Base-by-base conservation (phyloP, 2,113 vertebrate genomes). In the Vanacampus margaritifer region DNA sequence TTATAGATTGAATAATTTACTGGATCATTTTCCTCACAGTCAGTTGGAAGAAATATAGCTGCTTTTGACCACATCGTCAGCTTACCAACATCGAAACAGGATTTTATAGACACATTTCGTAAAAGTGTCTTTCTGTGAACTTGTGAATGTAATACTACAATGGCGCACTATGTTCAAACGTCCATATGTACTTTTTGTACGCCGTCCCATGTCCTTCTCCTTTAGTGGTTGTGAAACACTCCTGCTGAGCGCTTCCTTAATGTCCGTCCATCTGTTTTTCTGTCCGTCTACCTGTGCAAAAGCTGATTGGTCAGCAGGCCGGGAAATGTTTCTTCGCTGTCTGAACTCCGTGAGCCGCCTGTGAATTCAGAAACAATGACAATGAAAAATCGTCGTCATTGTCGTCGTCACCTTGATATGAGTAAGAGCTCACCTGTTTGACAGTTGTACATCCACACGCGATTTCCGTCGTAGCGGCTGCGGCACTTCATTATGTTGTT, bases 381-480 rank as follows among this genome's bases (percentile, higher is more conserved):
- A 23, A 23, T 60, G 19, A 60, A n/a, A n/a, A n/a, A 11, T 12
- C 37, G 35, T 39, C 9, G 17, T 1, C n/a, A n/a, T 11, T 24
- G 50, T 24, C 3, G n/a, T 21, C 7, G 7, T 50, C 46, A 8
- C 46, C 6, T 41, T 50, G 17, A 45, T 43, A 17, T 5, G 59
- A 32, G 59, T 37, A n/a, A 28, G 0, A 6, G 71, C 93, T 92
- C 78, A 98, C 97, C 97, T 90, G 90, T 94, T 81, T 94, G 93
- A 85, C 97, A 99, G 90, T 93, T 96, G 89, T 96, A 98, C 63
- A 93, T 95, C 96, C 96, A 99, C 85, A 98, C 92, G 66, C 95
- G 91, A 32, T 94, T 92, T 23, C 93, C 93, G 0, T 97, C 94
- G 0, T 97, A 98, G 14, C 94, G 93, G 68, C 93, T 91, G 64